Conservation (phyloP, 2,888 invertebrate species). For the Pandemis cinnamomeana region DNA sequence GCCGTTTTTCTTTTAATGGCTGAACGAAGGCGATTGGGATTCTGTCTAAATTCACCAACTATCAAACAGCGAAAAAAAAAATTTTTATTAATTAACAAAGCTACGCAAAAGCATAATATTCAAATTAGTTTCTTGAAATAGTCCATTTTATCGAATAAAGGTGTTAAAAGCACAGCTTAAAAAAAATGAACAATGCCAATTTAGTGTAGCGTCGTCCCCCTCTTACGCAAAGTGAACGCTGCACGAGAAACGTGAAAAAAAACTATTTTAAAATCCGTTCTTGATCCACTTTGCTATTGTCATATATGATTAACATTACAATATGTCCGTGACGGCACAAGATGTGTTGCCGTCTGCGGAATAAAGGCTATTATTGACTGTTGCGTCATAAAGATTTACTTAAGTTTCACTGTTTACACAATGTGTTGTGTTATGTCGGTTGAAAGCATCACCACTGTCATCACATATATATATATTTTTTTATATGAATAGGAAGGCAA, state of each 20-base stretch:
- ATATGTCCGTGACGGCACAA: not conserved
- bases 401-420: constrained; percentile 2
- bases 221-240: not conserved
- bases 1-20: too few species aligned
- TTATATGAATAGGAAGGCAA: too few species aligned
- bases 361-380: not conserved
- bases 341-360: not conserved
- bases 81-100: too few species aligned
- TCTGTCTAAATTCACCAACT: too few species aligned
- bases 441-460: not conserved
- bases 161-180: too few species aligned
- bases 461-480: too few species aligned
- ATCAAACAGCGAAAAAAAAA: too few species aligned
- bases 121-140: too few species aligned
- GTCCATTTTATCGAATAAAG: too few species aligned
- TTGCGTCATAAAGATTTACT: not conserved
- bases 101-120: too few species aligned
- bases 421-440: not conserved
- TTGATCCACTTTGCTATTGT: constrained; percentile 8
- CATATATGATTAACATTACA: constrained; percentile 3
- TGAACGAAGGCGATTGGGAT: too few species aligned
- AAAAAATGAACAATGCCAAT: too few species aligned
- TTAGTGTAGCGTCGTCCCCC: not conserved
- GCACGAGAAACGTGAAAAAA: not conserved
- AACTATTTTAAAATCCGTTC: constrained; percentile 3